phyloP scores from a whole-genome alignment of 2,113 vertebrate species.

The Entomyzon cyanotis region DNA sequence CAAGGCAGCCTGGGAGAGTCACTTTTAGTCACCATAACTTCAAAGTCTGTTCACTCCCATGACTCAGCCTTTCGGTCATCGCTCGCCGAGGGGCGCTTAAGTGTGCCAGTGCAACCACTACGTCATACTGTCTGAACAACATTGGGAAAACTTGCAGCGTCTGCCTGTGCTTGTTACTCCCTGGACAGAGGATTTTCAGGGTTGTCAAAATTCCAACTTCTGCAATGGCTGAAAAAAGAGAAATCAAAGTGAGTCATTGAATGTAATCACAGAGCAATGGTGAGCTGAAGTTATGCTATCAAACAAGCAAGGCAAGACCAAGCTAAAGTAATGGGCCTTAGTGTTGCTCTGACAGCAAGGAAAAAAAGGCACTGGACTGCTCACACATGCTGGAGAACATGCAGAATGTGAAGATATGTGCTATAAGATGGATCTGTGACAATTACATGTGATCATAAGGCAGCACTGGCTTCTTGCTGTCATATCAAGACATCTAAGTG shows the following conservation, averaged over 20 bases:
- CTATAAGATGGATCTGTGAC: background rate
- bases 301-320: background rate
- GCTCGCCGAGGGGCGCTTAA: no score
- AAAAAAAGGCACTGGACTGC: background rate
- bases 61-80: no score
- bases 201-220: background rate
- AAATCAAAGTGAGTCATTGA: slow-evolving; percentile 40
- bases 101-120: no score
- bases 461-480: background rate
- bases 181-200: background rate
- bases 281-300: slow-evolving; percentile 18
- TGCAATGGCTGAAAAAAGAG: slow-evolving; percentile 32
- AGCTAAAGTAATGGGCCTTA: background rate
- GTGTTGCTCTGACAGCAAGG: background rate
- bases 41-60: no score
- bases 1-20: no score
- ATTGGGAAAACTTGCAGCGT: background rate
- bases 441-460: background rate
- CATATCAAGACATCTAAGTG: background rate
- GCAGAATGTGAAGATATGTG: background rate
- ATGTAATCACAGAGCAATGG: slow-evolving; percentile 10
- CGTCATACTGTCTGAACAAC: background rate
- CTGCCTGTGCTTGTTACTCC: background rate
- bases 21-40: no score
- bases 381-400: slow-evolving; percentile 18